phyloP scores from a whole-genome alignment of 53 echinoderm and acorn worm genomes.

The Antedon mediterranea region DNA sequence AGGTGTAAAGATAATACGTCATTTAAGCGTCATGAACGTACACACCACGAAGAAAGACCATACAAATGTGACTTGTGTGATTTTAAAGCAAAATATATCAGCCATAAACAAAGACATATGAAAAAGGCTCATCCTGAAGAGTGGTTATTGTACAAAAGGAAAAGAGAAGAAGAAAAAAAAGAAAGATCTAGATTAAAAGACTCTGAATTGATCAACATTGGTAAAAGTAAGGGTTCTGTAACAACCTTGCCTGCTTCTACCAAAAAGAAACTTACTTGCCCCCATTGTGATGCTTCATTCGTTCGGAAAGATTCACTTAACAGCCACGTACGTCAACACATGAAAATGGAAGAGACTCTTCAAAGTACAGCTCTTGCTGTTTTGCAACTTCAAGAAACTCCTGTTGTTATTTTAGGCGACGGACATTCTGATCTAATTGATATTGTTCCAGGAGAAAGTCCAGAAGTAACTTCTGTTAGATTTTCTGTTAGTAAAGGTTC shows the following conservation, averaged over 20 bases:
- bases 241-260: slow-evolving; percentile 3
- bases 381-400: slow-evolving; percentile 25
- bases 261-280: slow-evolving; percentile 44
- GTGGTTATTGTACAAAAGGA: slow-evolving; percentile 8
- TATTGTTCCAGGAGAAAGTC: not conserved
- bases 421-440: not conserved
- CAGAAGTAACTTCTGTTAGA: not conserved
- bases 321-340: slow-evolving; percentile 57
- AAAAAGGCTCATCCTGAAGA: slow-evolving; percentile 39
- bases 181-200: not conserved
- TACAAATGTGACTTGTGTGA: slow-evolving; percentile 35
- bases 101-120: slow-evolving; percentile 19
- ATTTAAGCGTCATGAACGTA: slow-evolving; percentile 14
- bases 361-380: slow-evolving; percentile 40
- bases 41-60: slow-evolving; percentile 18
- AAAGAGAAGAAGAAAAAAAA: slow-evolving; percentile 4
- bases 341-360: slow-evolving; percentile 1
- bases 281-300: slow-evolving; percentile 41
- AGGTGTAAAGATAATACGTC: slow-evolving; percentile 16
- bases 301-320: slow-evolving; percentile 46
- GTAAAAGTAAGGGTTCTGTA: not conserved
- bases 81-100: slow-evolving; percentile 22
- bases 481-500: not conserved
- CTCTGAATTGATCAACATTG: not conserved
- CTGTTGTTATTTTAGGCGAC: not conserved